Evolutionary conservation across 2,113 vertebrate genomes (phyloP).

Genomic region (Neotragus pygmaeus): DNA sequence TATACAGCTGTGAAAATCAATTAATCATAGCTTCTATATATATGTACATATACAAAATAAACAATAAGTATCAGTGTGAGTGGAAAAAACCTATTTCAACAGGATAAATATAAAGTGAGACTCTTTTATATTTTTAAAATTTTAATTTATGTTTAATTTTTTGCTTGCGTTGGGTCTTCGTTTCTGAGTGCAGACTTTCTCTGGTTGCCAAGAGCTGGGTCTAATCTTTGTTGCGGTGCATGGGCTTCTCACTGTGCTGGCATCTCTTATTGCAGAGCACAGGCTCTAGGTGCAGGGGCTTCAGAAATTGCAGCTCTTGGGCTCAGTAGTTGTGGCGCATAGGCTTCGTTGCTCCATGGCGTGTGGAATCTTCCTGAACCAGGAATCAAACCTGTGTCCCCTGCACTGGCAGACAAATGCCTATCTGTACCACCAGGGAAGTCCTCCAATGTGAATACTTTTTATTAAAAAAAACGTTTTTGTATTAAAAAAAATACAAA

Average conservation of each 20-base stretch:
- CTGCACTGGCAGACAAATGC: not conserved
- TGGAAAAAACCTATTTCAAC: not conserved
- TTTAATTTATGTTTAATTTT: not conserved
- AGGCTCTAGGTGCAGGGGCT: not conserved
- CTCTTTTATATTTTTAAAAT: not conserved
- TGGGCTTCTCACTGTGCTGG: not conserved
- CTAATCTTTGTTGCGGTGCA: not conserved
- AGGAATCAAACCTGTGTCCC: not conserved
- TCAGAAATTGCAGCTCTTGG: not conserved
- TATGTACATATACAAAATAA: not conserved
- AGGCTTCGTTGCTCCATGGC: not conserved
- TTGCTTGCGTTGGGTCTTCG: not conserved
- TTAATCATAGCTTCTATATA: not conserved
- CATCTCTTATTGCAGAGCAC: not conserved
- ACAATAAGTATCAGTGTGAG: not conserved
- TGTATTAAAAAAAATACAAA: not conserved
- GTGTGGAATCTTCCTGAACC: not conserved
- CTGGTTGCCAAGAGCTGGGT: not conserved
- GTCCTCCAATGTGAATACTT: not conserved
- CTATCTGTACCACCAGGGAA: not conserved
- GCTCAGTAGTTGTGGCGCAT: not conserved
- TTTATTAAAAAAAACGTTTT: not conserved
- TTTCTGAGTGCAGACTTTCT: not conserved
- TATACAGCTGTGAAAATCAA: not conserved
- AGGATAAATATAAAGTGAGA: not conserved